Evolutionary conservation across 2,888 invertebrate species (phyloP).

Genomic region (Volucella zonaria): DNA sequence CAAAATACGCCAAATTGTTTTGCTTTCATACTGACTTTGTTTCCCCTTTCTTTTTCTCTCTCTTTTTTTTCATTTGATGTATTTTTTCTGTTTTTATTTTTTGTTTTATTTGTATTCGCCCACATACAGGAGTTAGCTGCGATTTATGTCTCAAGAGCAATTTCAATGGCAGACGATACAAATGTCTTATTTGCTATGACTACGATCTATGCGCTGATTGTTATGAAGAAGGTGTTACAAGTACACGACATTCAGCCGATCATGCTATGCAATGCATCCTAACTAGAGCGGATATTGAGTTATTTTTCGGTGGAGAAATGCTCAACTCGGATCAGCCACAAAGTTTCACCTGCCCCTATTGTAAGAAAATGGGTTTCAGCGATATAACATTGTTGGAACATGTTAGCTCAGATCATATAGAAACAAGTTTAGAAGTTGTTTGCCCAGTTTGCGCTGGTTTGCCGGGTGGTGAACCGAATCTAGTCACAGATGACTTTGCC

Average conservation of each 20-base stretch:
- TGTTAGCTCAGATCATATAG: slow-evolving; percentile 94
- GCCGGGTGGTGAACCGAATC: slow-evolving; percentile 98
- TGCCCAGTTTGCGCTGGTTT: slow-evolving; percentile 98
- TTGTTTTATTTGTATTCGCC: slow-evolving; percentile 60
- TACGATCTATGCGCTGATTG: slow-evolving; percentile 99
- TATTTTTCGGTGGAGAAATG: slow-evolving; percentile 98
- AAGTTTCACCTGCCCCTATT: slow-evolving; percentile 98
- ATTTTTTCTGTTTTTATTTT: slow-evolving; percentile 22
- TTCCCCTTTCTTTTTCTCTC: slow-evolving; percentile 16
- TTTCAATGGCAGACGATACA: slow-evolving; percentile 98
- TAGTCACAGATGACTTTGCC: slow-evolving; percentile 98
- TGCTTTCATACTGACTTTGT: slow-evolving; percentile 21
- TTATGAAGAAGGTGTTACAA: slow-evolving; percentile 95
- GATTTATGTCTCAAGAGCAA: slow-evolving; percentile 99
- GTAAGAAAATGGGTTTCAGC: slow-evolving; percentile 97
- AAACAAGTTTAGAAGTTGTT: slow-evolving; percentile 96
- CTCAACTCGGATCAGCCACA: slow-evolving; percentile 95
- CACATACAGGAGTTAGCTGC: slow-evolving; percentile 96
- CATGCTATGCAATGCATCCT: slow-evolving; percentile 99
- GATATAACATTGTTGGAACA: slow-evolving; percentile 95
- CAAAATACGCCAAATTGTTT: background rate
- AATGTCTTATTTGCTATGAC: slow-evolving; percentile 99
- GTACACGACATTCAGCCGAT: slow-evolving; percentile 95
- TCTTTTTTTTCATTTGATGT: background rate
- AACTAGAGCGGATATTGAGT: slow-evolving; percentile 97